Conservation (phyloP, 2,888 invertebrate species). For the Shargacucullia verbasci region DNA sequence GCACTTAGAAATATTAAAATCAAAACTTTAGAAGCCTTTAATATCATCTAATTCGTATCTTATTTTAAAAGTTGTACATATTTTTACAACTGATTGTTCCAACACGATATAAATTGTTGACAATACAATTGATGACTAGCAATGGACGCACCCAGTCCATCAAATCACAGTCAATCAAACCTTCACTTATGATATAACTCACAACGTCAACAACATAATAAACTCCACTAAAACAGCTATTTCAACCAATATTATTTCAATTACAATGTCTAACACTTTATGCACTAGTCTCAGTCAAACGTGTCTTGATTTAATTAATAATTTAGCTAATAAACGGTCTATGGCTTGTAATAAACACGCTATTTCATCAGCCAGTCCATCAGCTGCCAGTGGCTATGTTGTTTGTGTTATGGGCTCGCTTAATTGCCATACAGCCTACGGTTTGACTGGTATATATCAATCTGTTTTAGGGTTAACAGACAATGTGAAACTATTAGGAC, state of each 20-base stretch:
- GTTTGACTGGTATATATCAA: conserved; percentile 9
- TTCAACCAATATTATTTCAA: conserved; percentile 38
- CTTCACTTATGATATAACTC: no score
- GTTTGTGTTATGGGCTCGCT: conserved; percentile 1
- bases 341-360: conserved; percentile 12
- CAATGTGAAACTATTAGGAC: neutral
- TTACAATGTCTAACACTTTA: conserved; percentile 16
- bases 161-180: no score
- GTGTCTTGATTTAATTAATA: conserved; percentile 38
- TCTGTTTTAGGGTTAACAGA: conserved; percentile 12
- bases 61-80: no score
- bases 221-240: neutral
- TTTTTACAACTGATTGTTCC: no score
- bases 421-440: conserved; percentile 19
- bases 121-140: no score
- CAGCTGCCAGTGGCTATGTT: conserved; percentile 4
- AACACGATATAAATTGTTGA: no score
- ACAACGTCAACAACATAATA: neutral
- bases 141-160: no score
- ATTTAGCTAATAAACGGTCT: conserved; percentile 27
- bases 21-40: no score
- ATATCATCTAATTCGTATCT: no score
- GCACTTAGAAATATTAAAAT: no score
- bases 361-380: conserved; percentile 27
- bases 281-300: conserved; percentile 17